phyloP scores from a whole-genome alignment of 1,140 invertebrate genomes.

The Mamestra configurata region DNA sequence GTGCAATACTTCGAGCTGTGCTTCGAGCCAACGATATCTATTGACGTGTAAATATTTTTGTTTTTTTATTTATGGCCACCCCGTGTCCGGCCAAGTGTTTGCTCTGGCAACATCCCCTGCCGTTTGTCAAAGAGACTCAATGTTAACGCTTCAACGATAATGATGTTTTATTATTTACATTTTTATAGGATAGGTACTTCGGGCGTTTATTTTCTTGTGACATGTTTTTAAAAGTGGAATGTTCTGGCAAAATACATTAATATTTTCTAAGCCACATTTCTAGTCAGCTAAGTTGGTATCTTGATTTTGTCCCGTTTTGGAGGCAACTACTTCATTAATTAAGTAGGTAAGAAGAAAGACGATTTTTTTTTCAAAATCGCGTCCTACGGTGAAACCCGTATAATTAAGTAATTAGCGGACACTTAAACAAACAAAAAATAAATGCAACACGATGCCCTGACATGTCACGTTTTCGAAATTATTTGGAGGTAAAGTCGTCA shows the following conservation, averaged over 20 bases:
- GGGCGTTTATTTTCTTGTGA: slow-evolving; percentile 21
- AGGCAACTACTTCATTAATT: too few species aligned
- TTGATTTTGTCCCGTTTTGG: too few species aligned
- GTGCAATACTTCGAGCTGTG: slow-evolving; percentile 26
- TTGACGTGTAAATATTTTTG: slow-evolving; percentile 63
- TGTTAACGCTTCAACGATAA: slow-evolving; percentile 49
- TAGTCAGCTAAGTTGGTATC: neutral
- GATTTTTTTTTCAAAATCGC: too few species aligned
- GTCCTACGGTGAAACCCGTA: too few species aligned
- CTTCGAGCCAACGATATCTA: slow-evolving; percentile 44
- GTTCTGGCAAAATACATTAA: neutral
- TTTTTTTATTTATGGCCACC: slow-evolving; percentile 55
- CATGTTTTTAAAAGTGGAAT: neutral
- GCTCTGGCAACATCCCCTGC: slow-evolving; percentile 25
- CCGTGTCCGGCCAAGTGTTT: slow-evolving; percentile 45
- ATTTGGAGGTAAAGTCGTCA: too few species aligned
- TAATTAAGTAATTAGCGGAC: too few species aligned
- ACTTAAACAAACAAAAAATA: too few species aligned
- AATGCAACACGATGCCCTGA: too few species aligned
- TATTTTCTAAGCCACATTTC: neutral
- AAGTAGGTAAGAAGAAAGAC: too few species aligned
- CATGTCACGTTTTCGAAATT: too few species aligned
- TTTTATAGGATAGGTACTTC: slow-evolving; percentile 47
- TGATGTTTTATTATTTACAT: slow-evolving; percentile 53
- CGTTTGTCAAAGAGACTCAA: slow-evolving; percentile 47